Evolutionary conservation across 2,888 invertebrate genomes (phyloP), one percentile per base, ranked within the genome.

Genomic region (Eupithecia vulgata): DNA sequence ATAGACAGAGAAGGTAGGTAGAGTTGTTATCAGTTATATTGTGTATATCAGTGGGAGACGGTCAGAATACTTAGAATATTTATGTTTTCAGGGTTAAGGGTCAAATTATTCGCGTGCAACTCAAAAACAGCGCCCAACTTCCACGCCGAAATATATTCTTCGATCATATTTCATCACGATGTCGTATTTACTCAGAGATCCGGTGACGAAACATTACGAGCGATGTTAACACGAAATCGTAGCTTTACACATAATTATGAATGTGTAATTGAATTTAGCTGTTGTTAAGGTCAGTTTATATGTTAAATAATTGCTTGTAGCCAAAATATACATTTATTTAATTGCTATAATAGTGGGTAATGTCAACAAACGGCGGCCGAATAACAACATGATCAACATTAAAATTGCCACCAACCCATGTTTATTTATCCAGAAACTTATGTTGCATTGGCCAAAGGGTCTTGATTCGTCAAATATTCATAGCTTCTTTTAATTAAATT

Each of bases 151-250:
- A 13, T 57, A 4, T 57, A 61, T 64, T 37, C 62, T n/a, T 21
- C n/a, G 69, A 69, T 70, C 72, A 76, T 69, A 80, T 83, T 83
- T 84, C 81, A 78, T 74, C 81, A 81, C 64, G 42, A 59, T 69
- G 66, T 45, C 5, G 17, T 40, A 61, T 67, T 67, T 68, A 72
- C 30, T 68, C 64, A 45, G 59, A 45, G 72, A 76, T 72, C 68
- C 68, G 59, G 79, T 82, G 81, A 80, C 76, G 81, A 84, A 83
- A 82, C 52, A 73, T 67, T 37, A 70, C 72, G 72, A 68, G 62
- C 70, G 68, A 74, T 81, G 81, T 84, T 85, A 82, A 85, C 80
- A 83, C 77, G 79, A 80, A 83, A 80, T 81, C 78, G 69, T 77
- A 70, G 77, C 72, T 79, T 81, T 82, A 82, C 80, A 80, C 78